phyloP scores from a whole-genome alignment of 1,140 invertebrate genomes.

The Leptonema lineaticorne region DNA sequence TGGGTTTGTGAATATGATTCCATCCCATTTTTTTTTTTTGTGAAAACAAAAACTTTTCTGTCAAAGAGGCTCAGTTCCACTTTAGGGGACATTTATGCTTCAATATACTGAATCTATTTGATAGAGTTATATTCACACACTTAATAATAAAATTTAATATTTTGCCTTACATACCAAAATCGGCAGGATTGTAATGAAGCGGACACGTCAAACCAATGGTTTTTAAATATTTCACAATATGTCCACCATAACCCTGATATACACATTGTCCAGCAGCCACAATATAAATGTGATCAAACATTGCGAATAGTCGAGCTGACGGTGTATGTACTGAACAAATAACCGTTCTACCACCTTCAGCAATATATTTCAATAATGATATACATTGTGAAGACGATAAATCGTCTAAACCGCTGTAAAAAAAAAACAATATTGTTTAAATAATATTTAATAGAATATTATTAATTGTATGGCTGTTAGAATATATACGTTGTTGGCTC shows the following conservation, averaged over 20 bases:
- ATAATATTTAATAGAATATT: background rate
- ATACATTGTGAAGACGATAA: slow-evolving; percentile 75
- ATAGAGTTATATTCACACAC: too few relatives aligned
- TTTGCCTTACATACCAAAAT: slow-evolving; percentile 68
- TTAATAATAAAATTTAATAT: background rate
- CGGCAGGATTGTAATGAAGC: slow-evolving; percentile 77
- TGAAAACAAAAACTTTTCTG: too few relatives aligned
- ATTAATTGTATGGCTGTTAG: too few relatives aligned
- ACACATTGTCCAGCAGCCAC: slow-evolving; percentile 72
- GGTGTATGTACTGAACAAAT: slow-evolving; percentile 93
- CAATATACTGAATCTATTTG: background rate
- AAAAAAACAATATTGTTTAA: slow-evolving; percentile 16
- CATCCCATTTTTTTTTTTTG: too few relatives aligned
- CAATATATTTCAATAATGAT: slow-evolving; percentile 72
- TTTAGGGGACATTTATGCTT: too few relatives aligned
- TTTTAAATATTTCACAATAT: slow-evolving; percentile 70
- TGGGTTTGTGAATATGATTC: too few relatives aligned
- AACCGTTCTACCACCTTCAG: slow-evolving; percentile 78
- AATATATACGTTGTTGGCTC: slow-evolving; percentile 78
- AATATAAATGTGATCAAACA: slow-evolving; percentile 78
- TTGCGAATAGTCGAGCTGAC: slow-evolving; percentile 73
- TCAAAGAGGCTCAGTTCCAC: too few relatives aligned
- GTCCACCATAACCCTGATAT: slow-evolving; percentile 66
- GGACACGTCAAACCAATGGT: slow-evolving; percentile 70
- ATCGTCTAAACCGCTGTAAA: slow-evolving; percentile 72